Percentiles rank a stretch among this genome's conserved stretches.
Evolutionary conservation across 2,113 vertebrate species (phyloP).

Genomic region (Tragelaphus buxtoni): DNA sequence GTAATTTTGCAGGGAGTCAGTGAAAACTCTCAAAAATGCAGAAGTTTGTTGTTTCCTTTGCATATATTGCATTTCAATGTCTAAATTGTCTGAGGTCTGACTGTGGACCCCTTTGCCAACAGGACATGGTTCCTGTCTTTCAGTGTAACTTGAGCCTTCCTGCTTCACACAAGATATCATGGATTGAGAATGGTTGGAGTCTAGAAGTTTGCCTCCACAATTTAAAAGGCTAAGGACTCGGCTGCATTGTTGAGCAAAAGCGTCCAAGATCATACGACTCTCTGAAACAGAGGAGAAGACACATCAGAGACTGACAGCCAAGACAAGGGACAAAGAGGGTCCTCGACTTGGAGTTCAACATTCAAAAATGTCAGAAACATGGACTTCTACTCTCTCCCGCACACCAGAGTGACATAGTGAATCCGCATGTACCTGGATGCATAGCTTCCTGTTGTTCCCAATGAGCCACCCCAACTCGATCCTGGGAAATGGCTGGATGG

Average conservation of each 20-base stretch:
- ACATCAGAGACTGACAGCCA: conserved; percentile 61
- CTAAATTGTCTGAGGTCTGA: conserved; percentile 85
- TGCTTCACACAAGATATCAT: conserved; percentile 91
- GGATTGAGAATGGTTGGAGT: conserved; percentile 85
- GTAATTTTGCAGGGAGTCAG: conserved; percentile 97
- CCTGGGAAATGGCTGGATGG: neutral
- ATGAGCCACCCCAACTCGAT: neutral
- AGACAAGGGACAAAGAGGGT: neutral
- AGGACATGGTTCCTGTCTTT: conserved; percentile 83
- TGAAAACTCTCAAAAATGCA: conserved; percentile 95
- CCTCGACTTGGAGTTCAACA: neutral
- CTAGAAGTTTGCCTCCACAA: conserved; percentile 93
- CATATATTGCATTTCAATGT: conserved; percentile 89
- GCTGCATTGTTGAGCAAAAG: conserved; percentile 98
- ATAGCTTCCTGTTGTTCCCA: neutral
- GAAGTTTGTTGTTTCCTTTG: conserved; percentile 96
- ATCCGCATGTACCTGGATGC: neutral
- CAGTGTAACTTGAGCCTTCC: conserved; percentile 85
- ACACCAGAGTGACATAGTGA: neutral
- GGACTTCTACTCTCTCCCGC: neutral
- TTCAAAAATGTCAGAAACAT: neutral
- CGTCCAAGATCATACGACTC: conserved; percentile 96
- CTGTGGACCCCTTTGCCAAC: conserved; percentile 87
- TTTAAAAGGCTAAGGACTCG: conserved; percentile 97
- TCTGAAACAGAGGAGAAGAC: conserved; percentile 83